Evolutionary conservation across 35 echinoderm and acorn worm species (phyloP), one percentile per base, ranked within the genome.

Genomic region (Anneissia japonica): DNA sequence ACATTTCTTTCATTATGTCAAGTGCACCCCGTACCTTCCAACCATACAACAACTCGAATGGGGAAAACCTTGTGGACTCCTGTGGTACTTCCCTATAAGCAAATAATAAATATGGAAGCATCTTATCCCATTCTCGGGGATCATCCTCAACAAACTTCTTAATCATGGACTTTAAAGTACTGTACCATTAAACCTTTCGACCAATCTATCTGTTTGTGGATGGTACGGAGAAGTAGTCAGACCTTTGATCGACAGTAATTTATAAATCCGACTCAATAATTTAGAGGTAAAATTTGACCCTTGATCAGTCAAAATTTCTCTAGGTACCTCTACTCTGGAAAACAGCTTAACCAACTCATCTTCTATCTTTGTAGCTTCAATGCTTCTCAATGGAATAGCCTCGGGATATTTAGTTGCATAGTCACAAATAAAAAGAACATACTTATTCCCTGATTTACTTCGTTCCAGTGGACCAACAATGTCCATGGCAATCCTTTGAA

Each of bases 341-440:
- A 86, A 86, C 30, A 77, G 10, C 73, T 86, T 30, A 17, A 86
- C 76, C 35, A 86, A 38, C 0, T 38, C 72, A 86, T 76, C n/a
- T 38, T 64, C 36, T 36, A 76, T 37, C 1, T 32, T 85, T 21
- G 34, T 35, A 26, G 46, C 35, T 35, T 85, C 55, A 26, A 79
- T 51, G 23, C n/a, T 73, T 45, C 31, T 41, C 37, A 80, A 31
- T 79, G 74, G 77, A 4, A 87, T 55, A 3, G 86, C 86, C 37
- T 87, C 86, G 34, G 74, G 86, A 43, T 87, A 87, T 36, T 35
- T 87, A 32, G 86, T 45, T 13, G 86, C 86, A 87, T 72, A 87
- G 55, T 87, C 86, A 80, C 75, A 87, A 17, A 87, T 39, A 29
- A 87, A 74, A 13, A 87, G 1, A 33, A 79, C 40, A 46, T 79